A percentile compares a stretch with the other conserved stretches of the same genome.
Conservation (phyloP, 2,113 vertebrate species). For the Megatriorchis doriae region DNA sequence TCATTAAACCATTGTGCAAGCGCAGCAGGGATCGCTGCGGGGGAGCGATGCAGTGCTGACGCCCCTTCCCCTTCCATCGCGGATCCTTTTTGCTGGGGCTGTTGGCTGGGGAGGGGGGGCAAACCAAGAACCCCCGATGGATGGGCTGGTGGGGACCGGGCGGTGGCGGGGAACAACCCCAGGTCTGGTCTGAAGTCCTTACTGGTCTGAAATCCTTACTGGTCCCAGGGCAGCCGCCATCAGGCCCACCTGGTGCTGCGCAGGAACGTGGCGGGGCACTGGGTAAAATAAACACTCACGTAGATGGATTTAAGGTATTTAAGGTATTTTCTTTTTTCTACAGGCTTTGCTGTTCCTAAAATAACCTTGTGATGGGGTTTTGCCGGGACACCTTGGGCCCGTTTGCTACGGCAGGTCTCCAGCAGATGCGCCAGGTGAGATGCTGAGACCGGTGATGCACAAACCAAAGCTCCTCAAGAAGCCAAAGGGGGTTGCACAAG, state of each 20-base stretch:
- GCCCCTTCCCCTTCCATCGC: accelerated
- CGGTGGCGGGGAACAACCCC: accelerated
- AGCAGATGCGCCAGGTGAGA: not conserved
- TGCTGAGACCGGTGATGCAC: not conserved
- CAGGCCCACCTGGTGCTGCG: accelerated
- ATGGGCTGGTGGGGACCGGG: not conserved
- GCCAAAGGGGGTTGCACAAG: not conserved
- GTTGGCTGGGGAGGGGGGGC: too few relatives aligned
- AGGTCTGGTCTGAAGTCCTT: not conserved
- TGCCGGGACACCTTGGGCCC: too few relatives aligned
- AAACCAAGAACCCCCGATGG: accelerated
- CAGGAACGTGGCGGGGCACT: accelerated
- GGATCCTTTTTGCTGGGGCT: not conserved
- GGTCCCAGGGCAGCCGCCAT: accelerated
- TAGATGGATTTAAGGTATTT: too few relatives aligned
- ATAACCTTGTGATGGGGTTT: not conserved
- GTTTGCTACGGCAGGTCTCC: not conserved
- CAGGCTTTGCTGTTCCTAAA: too few relatives aligned
- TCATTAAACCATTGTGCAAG: accelerated
- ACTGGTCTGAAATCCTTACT: accelerated
- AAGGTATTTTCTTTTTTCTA: not conserved
- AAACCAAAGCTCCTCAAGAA: not conserved
- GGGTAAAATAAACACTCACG: not conserved
- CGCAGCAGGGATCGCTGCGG: not conserved
- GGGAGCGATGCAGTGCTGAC: accelerated